Evolutionary conservation across 2,113 vertebrate genomes (phyloP).

Genomic region (Spea multiplicata): DNA sequence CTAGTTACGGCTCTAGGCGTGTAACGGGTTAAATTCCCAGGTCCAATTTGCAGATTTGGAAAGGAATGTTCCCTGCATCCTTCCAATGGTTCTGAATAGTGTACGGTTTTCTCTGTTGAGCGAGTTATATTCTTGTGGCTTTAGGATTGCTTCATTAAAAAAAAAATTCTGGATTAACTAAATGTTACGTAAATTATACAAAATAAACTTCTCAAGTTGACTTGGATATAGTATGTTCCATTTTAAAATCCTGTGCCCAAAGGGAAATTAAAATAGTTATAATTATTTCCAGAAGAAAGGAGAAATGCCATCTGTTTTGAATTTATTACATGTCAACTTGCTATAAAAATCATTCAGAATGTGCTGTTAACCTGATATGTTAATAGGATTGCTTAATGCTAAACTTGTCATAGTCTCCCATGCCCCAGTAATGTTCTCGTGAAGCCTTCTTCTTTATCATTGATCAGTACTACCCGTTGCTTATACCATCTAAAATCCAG

Average conservation of each 20-base stretch:
- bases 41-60: too few relatives aligned
- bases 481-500: too few relatives aligned
- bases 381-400: background rate
- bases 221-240: background rate
- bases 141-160: too few relatives aligned
- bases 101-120: background rate
- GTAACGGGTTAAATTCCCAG: too few relatives aligned
- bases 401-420: background rate
- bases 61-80: too few relatives aligned
- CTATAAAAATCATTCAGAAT: slow-evolving; percentile 9
- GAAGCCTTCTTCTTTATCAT: too few relatives aligned
- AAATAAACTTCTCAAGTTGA: slow-evolving; percentile 32
- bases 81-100: background rate
- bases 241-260: slow-evolving; percentile 9
- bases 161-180: background rate
- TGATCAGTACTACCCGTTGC: too few relatives aligned
- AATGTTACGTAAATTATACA: slow-evolving; percentile 9
- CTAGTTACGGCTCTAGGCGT: too few relatives aligned
- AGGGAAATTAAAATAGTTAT: background rate
- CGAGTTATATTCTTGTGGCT: background rate
- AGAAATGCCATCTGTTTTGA: slow-evolving; percentile 25
- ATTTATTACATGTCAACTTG: slow-evolving; percentile 11
- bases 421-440: too few relatives aligned
- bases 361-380: slow-evolving; percentile 19
- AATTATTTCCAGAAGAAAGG: slow-evolving; percentile 27